Evolutionary conservation across 2,113 vertebrate species (phyloP).

Genomic region (Amphiprion ocellaris): DNA sequence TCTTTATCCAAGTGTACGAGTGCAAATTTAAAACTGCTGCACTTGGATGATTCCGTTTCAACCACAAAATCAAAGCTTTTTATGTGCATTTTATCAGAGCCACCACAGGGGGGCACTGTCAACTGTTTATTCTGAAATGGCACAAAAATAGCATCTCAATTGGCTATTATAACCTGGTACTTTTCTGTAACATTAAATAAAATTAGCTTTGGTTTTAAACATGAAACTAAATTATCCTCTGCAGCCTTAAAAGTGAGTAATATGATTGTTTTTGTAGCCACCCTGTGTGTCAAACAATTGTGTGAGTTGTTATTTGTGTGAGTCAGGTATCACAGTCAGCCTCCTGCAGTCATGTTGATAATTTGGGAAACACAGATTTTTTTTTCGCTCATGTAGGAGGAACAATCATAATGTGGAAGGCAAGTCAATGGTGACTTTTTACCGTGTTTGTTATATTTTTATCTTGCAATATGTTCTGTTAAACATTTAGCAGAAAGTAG

Average conservation of each 20-base stretch:
- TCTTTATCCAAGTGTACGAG: neutral
- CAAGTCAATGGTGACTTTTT: conserved; percentile 52
- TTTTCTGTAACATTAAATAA: conserved; percentile 4
- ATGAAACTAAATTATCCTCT: conserved; percentile 1
- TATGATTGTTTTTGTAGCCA: conserved; percentile 20
- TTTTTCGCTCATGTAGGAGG: conserved; percentile 13
- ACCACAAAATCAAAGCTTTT: conserved; percentile 10
- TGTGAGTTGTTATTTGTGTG: conserved; percentile 41
- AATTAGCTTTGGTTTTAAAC: neutral
- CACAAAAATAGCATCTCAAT: conserved; percentile 16
- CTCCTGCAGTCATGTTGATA: conserved; percentile 16
- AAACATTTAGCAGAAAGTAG: conserved; percentile 9
- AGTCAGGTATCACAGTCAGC: conserved; percentile 45
- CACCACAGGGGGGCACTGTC: conserved; percentile 75
- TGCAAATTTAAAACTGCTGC: conserved; percentile 7
- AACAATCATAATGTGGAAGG: conserved; percentile 16
- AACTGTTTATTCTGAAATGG: conserved; percentile 53
- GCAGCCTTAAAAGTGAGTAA: conserved; percentile 9
- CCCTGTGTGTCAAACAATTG: conserved; percentile 34
- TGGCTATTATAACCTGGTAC: neutral
- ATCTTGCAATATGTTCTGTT: conserved; percentile 17
- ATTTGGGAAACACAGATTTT: conserved; percentile 35
- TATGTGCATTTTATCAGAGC: conserved; percentile 51
- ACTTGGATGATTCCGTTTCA: conserved; percentile 2
- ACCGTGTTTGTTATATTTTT: conserved; percentile 19